Evolutionary conservation across 2,797 vertebrate genomes (phyloP).

Genomic region (Ctenopoma multispine): DNA sequence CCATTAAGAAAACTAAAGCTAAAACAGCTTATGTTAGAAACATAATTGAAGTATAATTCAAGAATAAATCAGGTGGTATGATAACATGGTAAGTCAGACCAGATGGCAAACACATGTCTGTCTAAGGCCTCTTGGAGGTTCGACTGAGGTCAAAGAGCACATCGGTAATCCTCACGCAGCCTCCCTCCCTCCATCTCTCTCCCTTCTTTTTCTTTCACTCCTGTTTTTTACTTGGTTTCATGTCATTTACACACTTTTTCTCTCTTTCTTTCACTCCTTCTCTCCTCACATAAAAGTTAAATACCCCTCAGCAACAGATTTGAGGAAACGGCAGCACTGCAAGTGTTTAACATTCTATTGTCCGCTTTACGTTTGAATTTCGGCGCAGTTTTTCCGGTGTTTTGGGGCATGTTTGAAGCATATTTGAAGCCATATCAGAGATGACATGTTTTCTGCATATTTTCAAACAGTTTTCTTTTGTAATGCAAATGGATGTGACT

Average conservation of each 20-base stretch:
- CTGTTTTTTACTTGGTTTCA: slow-evolving; percentile 27
- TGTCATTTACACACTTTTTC: slow-evolving; percentile 17
- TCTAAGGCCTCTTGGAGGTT: slow-evolving; percentile 61
- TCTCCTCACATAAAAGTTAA: slow-evolving; percentile 44
- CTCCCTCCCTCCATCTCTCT: not conserved
- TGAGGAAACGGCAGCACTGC: slow-evolving; percentile 50
- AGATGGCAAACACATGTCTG: slow-evolving; percentile 74
- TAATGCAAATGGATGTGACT: slow-evolving; percentile 77
- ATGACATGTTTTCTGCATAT: slow-evolving; percentile 80
- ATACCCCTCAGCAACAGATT: slow-evolving; percentile 68
- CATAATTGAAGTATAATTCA: slow-evolving; percentile 48
- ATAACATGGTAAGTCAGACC: slow-evolving; percentile 41
- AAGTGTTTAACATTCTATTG: slow-evolving; percentile 55
- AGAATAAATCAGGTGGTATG: slow-evolving; percentile 61
- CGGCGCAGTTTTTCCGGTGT: slow-evolving; percentile 21
- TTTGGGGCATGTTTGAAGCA: slow-evolving; percentile 72
- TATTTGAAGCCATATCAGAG: slow-evolving; percentile 76
- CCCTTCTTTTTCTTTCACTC: slow-evolving; percentile 19
- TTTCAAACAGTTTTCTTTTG: slow-evolving; percentile 76
- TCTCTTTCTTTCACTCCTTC: slow-evolving; percentile 6
- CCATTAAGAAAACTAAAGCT: slow-evolving; percentile 30
- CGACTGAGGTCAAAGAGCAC: slow-evolving; percentile 71
- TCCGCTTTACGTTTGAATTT: slow-evolving; percentile 56
- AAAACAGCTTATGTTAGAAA: slow-evolving; percentile 51
- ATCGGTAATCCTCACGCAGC: slow-evolving; percentile 57